Base-by-base conservation (phyloP, 2,797 vertebrate genomes). In the Enteromius fasciolatus region DNA sequence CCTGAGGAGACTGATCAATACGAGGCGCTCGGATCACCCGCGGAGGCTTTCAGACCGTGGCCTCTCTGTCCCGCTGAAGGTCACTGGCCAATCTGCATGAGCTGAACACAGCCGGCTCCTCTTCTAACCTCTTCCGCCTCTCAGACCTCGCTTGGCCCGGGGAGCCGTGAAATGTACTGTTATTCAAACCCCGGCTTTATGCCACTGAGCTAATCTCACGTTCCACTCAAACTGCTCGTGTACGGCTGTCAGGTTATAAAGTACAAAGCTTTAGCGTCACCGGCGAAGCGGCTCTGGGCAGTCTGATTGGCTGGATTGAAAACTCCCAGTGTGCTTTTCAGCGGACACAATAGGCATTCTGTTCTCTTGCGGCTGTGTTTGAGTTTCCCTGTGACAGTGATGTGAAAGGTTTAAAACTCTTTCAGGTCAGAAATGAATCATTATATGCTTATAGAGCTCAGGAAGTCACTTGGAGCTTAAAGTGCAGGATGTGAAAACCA, bases 41-140 rank as follows among this genome's bases (percentile, higher is more conserved):
- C 80, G 80, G 88, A 66, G 83, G 82, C 90, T 89, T 87, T 89
- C 87, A 52, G 83, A 87, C 76, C 5, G 64, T 83, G 76, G 89
- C 63, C n/a, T 54, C 67, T 82, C 76, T 83, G 88, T 86, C 88
- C 89, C 39, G 0, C 76, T 91, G 92, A 92, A 94, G 92, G 93
- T 93, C 92, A 92, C 85, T 11, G 83, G 78, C 81, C 82, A 82
- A 91, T 85, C 88, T 84, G 85, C 81, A 90, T 33, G 64, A 31
- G 48, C 59, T 5, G 88, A 90, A 86, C 86, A 90, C 88, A 84
- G 88, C 87, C 83, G 81, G 50, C 66, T 68, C 78, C 85, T 93
- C 88, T 83, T 84, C 83, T 90, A 86, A 90, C 90, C 64, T 75
- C 82, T 87, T 90, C 33, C 33, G 39, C 64, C 23, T 54, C 48